These are phyloP conservation scores for Acronicta alni DNA, from an alignment of 2,888 invertebrate species.

Conservation along the genomic window DNA sequence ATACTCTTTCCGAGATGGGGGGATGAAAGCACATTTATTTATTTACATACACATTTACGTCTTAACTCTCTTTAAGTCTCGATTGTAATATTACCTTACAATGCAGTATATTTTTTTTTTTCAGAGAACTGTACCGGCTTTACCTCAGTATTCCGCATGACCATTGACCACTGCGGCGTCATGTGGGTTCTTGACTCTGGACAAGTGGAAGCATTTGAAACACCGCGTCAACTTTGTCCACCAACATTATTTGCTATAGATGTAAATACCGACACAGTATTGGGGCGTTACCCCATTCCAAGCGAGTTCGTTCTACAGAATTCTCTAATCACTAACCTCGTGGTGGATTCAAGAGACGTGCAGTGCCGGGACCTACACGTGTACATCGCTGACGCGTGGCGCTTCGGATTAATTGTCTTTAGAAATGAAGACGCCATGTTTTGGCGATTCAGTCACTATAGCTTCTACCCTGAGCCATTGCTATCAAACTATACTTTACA, in stretches of 20 bases:
- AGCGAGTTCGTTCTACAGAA: conserved; percentile 91
- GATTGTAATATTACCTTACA: no score
- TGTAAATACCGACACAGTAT: conserved; percentile 90
- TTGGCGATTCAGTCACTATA: conserved; percentile 92
- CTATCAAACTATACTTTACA: conserved; percentile 93
- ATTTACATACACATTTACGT: no score
- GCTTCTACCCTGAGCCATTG: conserved; percentile 92
- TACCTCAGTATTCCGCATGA: conserved; percentile 94
- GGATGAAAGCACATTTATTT: no score
- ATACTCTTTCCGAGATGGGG: no score
- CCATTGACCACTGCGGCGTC: conserved; percentile 93
- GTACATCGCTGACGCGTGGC: conserved; percentile 92
- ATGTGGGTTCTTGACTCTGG: conserved; percentile 95
- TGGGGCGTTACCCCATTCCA: conserved; percentile 91
- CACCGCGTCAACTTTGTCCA: conserved; percentile 91
- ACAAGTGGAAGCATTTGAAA: conserved; percentile 91
- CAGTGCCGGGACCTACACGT: conserved; percentile 91
- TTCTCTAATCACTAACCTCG: conserved; percentile 91
- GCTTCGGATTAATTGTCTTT: conserved; percentile 91
- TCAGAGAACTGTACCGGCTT: conserved; percentile 89
- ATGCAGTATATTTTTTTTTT: not conserved
- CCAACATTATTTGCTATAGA: conserved; percentile 93
- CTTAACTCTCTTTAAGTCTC: no score
- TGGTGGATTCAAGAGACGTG: conserved; percentile 90
- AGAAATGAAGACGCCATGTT: conserved; percentile 89